phyloP scores from a whole-genome alignment of 2,797 vertebrate species.

The Rhinella marina region DNA sequence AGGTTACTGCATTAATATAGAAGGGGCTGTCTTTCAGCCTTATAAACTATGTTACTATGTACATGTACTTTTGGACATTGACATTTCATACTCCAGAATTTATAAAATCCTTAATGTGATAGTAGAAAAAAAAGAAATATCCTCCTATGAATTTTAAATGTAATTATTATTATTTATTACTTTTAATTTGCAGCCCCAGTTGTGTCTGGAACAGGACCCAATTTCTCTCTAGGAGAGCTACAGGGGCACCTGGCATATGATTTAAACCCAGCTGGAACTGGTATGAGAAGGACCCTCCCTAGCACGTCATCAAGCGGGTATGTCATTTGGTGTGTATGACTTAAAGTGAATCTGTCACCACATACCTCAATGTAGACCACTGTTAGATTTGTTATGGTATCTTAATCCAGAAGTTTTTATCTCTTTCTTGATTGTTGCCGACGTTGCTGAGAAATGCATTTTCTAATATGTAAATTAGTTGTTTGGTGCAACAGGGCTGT shows the following conservation, averaged over 20 bases:
- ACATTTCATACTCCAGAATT: not conserved
- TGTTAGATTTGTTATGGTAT: too few relatives aligned
- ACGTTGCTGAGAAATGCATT: too few relatives aligned
- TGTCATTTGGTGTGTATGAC: constrained; percentile 59
- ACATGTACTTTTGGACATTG: not conserved
- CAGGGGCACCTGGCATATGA: constrained; percentile 97
- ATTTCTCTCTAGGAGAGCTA: constrained; percentile 95
- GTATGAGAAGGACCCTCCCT: constrained; percentile 85
- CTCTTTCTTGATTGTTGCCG: too few relatives aligned
- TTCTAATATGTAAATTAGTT: too few relatives aligned
- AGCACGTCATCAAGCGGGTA: constrained; percentile 90
- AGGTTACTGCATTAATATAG: too few relatives aligned
- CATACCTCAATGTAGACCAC: too few relatives aligned
- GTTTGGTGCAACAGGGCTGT: too few relatives aligned
- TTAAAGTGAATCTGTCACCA: not conserved
- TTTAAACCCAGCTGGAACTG: constrained; percentile 89
- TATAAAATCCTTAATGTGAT: not conserved
- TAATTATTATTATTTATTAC: not conserved
- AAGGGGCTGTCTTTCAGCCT: too few relatives aligned
- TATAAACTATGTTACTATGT: too few relatives aligned
- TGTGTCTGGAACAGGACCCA: constrained; percentile 90
- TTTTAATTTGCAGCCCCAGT: constrained; percentile 81
- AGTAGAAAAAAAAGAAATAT: not conserved
- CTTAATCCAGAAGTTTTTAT: too few relatives aligned
- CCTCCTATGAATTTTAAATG: too few relatives aligned